phyloP scores from a whole-genome alignment of 2,888 invertebrate species.

The Caenorhabditis zanzibari region DNA sequence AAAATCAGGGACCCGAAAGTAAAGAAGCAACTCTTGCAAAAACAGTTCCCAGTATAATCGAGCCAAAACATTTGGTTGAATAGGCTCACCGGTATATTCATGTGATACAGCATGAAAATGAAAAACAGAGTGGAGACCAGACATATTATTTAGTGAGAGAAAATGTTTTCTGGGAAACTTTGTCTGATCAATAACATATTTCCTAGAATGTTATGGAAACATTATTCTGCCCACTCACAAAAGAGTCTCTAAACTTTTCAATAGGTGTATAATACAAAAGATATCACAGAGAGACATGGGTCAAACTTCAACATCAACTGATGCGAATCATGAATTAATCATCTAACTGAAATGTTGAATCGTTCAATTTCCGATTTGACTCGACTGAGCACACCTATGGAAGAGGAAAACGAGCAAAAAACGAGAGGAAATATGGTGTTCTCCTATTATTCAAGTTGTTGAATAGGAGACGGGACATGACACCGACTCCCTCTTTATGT shows the following conservation, averaged over 20 bases:
- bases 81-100: background rate
- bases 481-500: background rate
- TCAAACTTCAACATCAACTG: slow-evolving; percentile 6
- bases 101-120: background rate
- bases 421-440: slow-evolving; percentile 24
- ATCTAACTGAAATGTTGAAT: background rate
- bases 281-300: background rate
- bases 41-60: too few species aligned
- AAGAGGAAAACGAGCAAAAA: background rate
- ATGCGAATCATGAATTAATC: slow-evolving; percentile 2
- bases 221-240: background rate
- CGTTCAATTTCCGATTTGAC: slow-evolving; percentile 17
- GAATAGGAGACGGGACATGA: slow-evolving; percentile 23
- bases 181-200: background rate
- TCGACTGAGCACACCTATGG: slow-evolving; percentile 13
- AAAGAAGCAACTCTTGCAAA: too few species aligned
- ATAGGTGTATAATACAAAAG: background rate
- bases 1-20: too few species aligned
- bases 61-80: background rate
- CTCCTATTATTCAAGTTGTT: slow-evolving; percentile 40
- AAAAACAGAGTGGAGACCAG: background rate
- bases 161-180: slow-evolving; percentile 2
- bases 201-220: background rate
- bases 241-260: background rate
- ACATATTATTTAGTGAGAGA: background rate